These are phyloP conservation scores for Cyanoderma ruficeps DNA, from an alignment of 2,113 vertebrate species.

Conservation along the genomic window DNA sequence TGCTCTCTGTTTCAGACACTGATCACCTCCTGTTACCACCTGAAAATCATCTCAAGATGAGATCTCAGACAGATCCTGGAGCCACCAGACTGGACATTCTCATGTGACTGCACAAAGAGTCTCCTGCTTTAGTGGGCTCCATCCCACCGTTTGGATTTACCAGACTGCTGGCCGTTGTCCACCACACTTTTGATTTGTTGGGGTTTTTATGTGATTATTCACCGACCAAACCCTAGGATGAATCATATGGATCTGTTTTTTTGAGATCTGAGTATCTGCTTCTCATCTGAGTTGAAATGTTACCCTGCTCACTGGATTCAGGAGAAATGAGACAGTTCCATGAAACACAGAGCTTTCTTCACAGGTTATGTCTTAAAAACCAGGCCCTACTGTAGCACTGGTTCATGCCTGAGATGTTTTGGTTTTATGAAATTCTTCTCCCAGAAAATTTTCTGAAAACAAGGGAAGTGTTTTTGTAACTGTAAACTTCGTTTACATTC, in stretches of 20 bases:
- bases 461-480: too few relatives aligned
- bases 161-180: background rate
- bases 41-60: background rate
- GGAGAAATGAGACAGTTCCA: background rate
- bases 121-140: background rate
- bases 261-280: background rate
- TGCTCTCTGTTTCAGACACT: background rate
- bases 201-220: background rate
- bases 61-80: background rate
- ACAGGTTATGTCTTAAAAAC: background rate
- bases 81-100: background rate
- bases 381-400: background rate
- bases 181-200: background rate
- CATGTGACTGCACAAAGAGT: background rate
- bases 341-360: background rate
- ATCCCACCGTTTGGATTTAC: background rate
- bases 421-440: too few relatives aligned
- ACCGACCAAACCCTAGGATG: background rate
- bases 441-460: too few relatives aligned
- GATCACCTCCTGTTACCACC: background rate
- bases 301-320: background rate
- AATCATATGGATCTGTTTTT: background rate
- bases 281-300: background rate
- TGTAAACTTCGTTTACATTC: too few relatives aligned
- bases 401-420: too few relatives aligned